These are phyloP conservation scores for Caenorhabditis afra DNA, from an alignment of 2,888 invertebrate genomes.

Conservation along the genomic window DNA sequence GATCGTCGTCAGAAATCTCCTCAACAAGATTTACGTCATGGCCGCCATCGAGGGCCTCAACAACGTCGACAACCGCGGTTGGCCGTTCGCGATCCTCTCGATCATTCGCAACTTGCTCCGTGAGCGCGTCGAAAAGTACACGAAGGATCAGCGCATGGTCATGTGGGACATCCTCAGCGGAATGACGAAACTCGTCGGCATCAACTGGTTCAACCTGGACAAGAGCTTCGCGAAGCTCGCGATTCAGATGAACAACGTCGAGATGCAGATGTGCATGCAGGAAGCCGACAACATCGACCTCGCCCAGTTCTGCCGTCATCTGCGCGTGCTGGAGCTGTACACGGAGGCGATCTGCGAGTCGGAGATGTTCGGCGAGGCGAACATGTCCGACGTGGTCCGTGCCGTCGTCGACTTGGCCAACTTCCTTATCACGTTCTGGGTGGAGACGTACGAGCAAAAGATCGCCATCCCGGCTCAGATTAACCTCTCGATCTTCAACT, in stretches of 20 bases:
- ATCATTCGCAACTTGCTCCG: conserved; percentile 30
- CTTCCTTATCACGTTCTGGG: conserved; percentile 39
- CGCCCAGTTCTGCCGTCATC: conserved; percentile 12
- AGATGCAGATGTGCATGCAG: conserved; percentile 38
- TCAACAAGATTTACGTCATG: conserved; percentile 13
- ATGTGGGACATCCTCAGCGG: conserved; percentile 46
- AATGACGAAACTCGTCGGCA: conserved; percentile 11
- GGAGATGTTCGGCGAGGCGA: conserved; percentile 34
- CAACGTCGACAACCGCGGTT: conserved; percentile 36
- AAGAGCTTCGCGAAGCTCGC: conserved; percentile 35
- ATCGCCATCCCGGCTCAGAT: conserved; percentile 15
- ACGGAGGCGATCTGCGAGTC: conserved; percentile 35
- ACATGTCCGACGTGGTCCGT: conserved; percentile 12
- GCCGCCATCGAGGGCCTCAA: conserved; percentile 8
- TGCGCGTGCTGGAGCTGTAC: conserved; percentile 48
- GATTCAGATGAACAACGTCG: conserved; percentile 43
- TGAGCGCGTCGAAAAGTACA: conserved; percentile 25
- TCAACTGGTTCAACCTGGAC: conserved; percentile 42
- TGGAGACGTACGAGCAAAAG: conserved; percentile 17
- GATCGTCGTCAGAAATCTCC: not conserved
- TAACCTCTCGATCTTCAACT: conserved; percentile 32
- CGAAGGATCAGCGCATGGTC: conserved; percentile 1
- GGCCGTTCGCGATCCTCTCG: conserved; percentile 43
- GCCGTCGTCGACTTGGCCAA: conserved; percentile 32
- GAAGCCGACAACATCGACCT: conserved; percentile 11